Conservation (phyloP, 2,888 invertebrate genomes). For the Ochlodes sylvanus region DNA sequence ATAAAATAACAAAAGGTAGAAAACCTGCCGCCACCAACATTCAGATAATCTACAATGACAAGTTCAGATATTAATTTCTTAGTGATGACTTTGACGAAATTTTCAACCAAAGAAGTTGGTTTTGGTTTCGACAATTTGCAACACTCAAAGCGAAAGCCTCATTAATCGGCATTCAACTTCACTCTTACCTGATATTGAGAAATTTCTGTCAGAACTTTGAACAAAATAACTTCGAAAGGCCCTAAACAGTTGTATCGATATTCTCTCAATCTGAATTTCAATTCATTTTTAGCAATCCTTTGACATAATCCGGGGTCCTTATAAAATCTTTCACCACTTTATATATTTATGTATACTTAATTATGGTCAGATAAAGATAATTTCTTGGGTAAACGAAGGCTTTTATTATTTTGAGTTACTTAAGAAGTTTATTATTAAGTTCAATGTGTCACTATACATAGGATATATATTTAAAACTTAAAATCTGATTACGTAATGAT, state of each 20-base stretch:
- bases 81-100: neutral
- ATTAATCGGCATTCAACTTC: slow-evolving; percentile 2
- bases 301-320: too few relatives aligned
- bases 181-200: slow-evolving; percentile 1
- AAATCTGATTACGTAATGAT: too few relatives aligned
- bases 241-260: neutral
- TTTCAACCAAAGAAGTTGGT: neutral
- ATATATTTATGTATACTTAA: too few relatives aligned
- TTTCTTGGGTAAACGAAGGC: too few relatives aligned
- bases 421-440: too few relatives aligned
- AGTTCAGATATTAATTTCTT: slow-evolving; percentile 3
- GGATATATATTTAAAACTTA: too few relatives aligned
- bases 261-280: neutral
- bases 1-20: too few relatives aligned
- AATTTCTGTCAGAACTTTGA: neutral
- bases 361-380: too few relatives aligned
- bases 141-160: neutral
- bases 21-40: neutral
- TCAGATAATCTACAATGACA: neutral
- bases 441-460: too few relatives aligned
- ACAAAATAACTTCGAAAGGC: neutral
- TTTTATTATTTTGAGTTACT: too few relatives aligned
- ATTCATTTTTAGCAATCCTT: neutral
- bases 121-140: slow-evolving; percentile 5
- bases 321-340: too few relatives aligned